Conservation (phyloP, 2,797 vertebrate species). For the Rhynchonycteris naso region DNA sequence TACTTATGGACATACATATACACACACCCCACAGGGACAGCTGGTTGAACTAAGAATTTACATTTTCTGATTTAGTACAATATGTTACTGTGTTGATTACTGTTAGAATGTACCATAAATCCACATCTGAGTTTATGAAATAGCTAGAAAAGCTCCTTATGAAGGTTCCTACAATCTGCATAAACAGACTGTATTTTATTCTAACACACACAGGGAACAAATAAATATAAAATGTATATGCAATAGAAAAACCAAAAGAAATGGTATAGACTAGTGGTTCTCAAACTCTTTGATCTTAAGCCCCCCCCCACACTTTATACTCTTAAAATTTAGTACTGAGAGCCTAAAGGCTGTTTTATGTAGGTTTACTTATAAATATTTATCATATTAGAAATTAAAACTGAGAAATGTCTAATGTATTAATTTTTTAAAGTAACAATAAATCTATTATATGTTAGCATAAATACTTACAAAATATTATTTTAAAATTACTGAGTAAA, state of each 20-base stretch:
- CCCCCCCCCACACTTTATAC: neutral
- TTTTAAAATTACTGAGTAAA: neutral
- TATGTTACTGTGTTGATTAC: neutral
- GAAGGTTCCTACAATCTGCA: neutral
- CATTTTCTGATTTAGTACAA: constrained; percentile 24
- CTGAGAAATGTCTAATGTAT: neutral
- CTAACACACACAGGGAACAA: neutral
- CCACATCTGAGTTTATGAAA: neutral
- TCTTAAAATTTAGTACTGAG: constrained; percentile 8
- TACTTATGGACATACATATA: neutral
- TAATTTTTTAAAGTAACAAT: constrained; percentile 31
- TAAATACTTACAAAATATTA: constrained; percentile 8
- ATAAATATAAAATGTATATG: neutral
- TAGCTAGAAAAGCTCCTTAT: neutral
- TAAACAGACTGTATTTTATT: constrained; percentile 14
- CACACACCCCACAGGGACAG: neutral
- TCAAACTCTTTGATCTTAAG: constrained; percentile 18
- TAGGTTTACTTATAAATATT: neutral
- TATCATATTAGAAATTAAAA: constrained; percentile 17
- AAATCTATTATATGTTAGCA: neutral
- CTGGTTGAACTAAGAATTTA: neutral
- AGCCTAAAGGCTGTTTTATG: neutral
- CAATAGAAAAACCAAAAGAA: neutral
- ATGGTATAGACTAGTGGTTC: neutral
- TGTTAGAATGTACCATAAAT: neutral